Base-by-base conservation (phyloP, 2,113 vertebrate genomes). In the Vulpes ferrilata region DNA sequence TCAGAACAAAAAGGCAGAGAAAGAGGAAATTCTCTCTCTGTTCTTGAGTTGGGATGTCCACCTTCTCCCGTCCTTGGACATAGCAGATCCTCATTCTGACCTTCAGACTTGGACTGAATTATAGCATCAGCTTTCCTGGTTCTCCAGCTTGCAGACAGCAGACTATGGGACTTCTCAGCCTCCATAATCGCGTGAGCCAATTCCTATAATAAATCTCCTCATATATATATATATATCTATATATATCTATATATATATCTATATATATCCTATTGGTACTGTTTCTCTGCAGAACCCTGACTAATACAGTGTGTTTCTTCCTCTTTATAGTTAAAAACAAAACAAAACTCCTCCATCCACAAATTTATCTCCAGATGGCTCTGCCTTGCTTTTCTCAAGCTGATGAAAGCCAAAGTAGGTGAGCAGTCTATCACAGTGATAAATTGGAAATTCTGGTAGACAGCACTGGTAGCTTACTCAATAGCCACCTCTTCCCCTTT, bases 241-340 rank as follows among this genome's bases (percentile, higher is more conserved):
- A 65, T 76, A 8, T 62, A 7, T 62, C 1, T 73, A 16, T 60
- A 19, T 32, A 43, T n/a, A 6, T 71, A 17, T 11, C 0, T 87
- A n/a, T 80, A 25, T 71, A 73, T 90, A 73, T 83, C 35, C 67
- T 62, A 74, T 88, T 51, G n/a, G 15, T 25, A 82, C 60, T 76
- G 27, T 88, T 88, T 82, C 65, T 82, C 48, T 76, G 90, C 27
- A 30, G n/a, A 74, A 82, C 69, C 59, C 59, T 59, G 90, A 82
- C 65, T 65, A 89, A 93, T 76, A 88, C 17, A 93, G 51, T 65
- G 7, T 32, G 20, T 74, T 90, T 87, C 62, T 92, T 83, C 53
- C 62, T 35, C 55, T 83, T 95, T 88, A 48, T 19, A 92, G 13
- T 59, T 79, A 60, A 91, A 97, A 93, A 43, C 57, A 38, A 92